phyloP scores from a whole-genome alignment of 2,888 invertebrate genomes.

The Limulus polyphemus region DNA sequence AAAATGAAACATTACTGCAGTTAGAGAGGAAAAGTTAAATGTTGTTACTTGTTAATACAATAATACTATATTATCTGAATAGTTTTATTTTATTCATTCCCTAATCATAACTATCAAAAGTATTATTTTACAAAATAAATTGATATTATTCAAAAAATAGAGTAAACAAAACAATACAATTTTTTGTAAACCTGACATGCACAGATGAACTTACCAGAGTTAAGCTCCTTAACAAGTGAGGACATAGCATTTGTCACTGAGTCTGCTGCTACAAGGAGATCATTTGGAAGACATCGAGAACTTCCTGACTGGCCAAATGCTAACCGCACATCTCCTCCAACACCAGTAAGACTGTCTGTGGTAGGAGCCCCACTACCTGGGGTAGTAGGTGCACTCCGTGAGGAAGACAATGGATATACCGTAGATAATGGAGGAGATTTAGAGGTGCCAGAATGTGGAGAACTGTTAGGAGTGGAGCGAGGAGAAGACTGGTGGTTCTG shows the following conservation, averaged over 20 bases:
- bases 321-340: slow-evolving; percentile 42
- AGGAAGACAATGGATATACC: slow-evolving; percentile 28
- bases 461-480: slow-evolving; percentile 33
- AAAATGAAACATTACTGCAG: no score
- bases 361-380: slow-evolving; percentile 30
- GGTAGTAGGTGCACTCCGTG: slow-evolving; percentile 32
- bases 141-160: no score
- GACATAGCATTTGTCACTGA: slow-evolving; percentile 98
- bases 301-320: slow-evolving; percentile 34
- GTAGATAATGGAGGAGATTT: slow-evolving; percentile 32
- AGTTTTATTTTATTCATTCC: no score
- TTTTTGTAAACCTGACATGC: slow-evolving; percentile 3
- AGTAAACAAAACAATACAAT: not conserved
- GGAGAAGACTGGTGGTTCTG: slow-evolving; percentile 29
- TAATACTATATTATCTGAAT: no score
- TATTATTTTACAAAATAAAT: no score
- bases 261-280: slow-evolving; percentile 87
- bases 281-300: slow-evolving; percentile 44
- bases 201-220: slow-evolving; percentile 44
- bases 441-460: slow-evolving; percentile 42
- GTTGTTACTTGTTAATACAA: no score
- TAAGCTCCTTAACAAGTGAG: slow-evolving; percentile 85
- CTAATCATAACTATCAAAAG: no score
- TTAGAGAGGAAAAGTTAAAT: no score
- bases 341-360: slow-evolving; percentile 32